A percentile compares a stretch with the other conserved stretches of the same genome.
phyloP scores from a whole-genome alignment of 1,140 invertebrate species.

The Contarinia nasturtii region DNA sequence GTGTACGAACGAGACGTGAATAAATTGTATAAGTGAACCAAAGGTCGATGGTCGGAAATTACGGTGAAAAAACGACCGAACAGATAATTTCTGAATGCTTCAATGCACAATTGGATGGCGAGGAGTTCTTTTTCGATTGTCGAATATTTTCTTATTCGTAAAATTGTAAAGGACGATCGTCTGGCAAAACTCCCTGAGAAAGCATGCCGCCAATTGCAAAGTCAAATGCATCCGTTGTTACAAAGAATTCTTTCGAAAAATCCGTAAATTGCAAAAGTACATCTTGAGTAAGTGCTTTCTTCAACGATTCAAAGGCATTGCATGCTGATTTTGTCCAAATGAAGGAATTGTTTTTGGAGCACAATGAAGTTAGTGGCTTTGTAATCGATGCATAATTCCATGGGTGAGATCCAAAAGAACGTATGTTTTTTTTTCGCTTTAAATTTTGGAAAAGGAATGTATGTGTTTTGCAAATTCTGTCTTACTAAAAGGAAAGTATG shows the following conservation, averaged over 20 bases:
- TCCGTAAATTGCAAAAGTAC: constrained; percentile 16
- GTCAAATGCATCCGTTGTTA: constrained; percentile 8
- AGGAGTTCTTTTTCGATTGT: constrained; percentile 14
- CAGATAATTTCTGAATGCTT: constrained; percentile 27
- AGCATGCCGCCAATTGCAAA: constrained; percentile 8
- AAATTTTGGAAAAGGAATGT: no score
- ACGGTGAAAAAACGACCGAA: constrained; percentile 26
- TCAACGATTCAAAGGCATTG: constrained; percentile 11
- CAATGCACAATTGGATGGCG: constrained; percentile 20
- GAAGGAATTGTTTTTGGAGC: constrained; percentile 10
- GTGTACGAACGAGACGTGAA: constrained; percentile 13
- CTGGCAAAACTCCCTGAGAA: constrained; percentile 5
- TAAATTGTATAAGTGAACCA: constrained; percentile 26
- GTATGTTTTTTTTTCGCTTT: no score
- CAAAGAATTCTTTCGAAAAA: constrained; percentile 7
- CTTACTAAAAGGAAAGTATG: no score
- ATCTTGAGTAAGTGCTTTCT: constrained; percentile 11
- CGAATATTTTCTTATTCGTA: constrained; percentile 12
- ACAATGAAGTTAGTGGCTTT: no score
- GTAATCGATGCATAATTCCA: no score
- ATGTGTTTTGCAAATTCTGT: no score
- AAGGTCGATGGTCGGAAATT: constrained; percentile 28
- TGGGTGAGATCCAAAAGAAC: no score
- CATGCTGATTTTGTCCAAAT: constrained; percentile 10
- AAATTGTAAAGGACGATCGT: constrained; percentile 9